These are phyloP conservation scores for Myotis daubentonii DNA, from an alignment of 2,797 vertebrate species.

Conservation along the genomic window DNA sequence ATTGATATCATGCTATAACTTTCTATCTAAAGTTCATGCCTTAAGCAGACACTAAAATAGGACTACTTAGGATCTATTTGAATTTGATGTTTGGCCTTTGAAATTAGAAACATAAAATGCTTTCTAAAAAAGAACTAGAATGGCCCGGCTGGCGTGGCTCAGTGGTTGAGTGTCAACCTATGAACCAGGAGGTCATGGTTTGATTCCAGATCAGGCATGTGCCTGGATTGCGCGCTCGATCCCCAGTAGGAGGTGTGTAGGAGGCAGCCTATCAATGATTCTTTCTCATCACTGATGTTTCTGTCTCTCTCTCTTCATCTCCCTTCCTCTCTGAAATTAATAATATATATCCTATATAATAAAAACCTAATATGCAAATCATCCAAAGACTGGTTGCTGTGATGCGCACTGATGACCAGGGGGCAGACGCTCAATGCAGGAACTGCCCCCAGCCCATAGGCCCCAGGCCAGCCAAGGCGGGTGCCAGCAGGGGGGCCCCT, in stretches of 20 bases:
- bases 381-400: no score
- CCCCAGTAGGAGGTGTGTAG: not conserved
- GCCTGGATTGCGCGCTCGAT: not conserved
- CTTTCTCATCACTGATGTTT: not conserved
- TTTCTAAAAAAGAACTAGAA: not conserved
- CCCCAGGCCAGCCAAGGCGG: no score
- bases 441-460: no score
- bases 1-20: not conserved
- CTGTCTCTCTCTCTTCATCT: not conserved
- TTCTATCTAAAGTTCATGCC: not conserved
- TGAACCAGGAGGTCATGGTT: no score
- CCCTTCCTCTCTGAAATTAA: not conserved
- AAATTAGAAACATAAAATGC: not conserved
- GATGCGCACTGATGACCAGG: no score
- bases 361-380: no score
- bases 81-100: not conserved
- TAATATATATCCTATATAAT: not conserved
- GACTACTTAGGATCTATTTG: not conserved
- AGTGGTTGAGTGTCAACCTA: not conserved
- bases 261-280: not conserved
- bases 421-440: no score
- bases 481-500: no score
- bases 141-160: not conserved
- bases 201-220: no score
- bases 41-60: not conserved